Percentiles rank a stretch among this genome's conserved stretches.
Conservation (phyloP, 2,888 invertebrate genomes). For the Drosophila mettleri region DNA sequence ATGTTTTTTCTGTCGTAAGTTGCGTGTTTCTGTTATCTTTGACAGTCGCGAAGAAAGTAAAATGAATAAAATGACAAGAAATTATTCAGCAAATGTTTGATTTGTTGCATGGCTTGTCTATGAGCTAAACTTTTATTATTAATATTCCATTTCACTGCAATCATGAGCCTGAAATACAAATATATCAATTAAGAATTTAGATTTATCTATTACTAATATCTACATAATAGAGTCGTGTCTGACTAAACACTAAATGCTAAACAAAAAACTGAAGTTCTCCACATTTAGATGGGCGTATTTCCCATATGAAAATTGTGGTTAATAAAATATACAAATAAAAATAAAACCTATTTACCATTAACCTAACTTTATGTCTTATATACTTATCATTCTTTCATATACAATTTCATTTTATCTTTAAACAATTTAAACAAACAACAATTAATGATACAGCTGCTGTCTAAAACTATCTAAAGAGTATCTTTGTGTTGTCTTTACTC, state of each 20-base stretch:
- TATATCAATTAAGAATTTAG: neutral
- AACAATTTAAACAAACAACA: neutral
- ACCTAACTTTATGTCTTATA: too few relatives aligned
- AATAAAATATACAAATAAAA: too few relatives aligned
- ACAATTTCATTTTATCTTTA: too few relatives aligned
- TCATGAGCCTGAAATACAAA: neutral
- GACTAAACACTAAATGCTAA: too few relatives aligned
- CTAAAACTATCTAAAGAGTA: neutral
- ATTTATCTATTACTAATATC: neutral
- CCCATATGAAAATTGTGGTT: too few relatives aligned
- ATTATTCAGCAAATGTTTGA: neutral
- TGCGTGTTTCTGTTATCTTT: conserved; percentile 2
- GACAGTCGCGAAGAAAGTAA: neutral
- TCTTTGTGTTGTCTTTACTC: neutral
- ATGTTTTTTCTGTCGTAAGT: conserved; percentile 19
- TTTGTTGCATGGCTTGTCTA: neutral
- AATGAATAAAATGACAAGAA: neutral
- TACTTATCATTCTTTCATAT: too few relatives aligned
- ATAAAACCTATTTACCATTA: too few relatives aligned
- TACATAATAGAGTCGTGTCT: too few relatives aligned
- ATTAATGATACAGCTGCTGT: neutral
- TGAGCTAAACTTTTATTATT: neutral
- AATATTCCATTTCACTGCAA: neutral
- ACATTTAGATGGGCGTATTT: too few relatives aligned
- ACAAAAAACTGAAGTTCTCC: too few relatives aligned